Evolutionary conservation across 2,888 invertebrate species (phyloP).

Genomic region (Apamea epomidion): DNA sequence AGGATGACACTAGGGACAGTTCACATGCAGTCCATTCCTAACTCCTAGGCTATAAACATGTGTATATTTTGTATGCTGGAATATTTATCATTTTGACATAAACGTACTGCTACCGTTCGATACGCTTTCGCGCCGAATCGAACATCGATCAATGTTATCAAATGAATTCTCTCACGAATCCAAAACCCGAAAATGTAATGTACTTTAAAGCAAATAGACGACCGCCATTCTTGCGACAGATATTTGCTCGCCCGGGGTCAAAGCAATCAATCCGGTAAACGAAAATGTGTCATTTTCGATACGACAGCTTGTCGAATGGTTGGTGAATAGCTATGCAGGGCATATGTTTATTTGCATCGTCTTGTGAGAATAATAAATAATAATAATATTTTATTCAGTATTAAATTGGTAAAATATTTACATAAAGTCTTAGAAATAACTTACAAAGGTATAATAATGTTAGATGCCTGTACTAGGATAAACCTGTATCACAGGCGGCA

Average conservation of each 20-base stretch:
- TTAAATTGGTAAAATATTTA: too few relatives aligned
- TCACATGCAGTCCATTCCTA: not conserved
- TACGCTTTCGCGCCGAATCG: too few relatives aligned
- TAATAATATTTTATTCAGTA: too few relatives aligned
- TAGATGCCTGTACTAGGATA: too few relatives aligned
- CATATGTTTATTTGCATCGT: not conserved
- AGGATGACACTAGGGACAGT: not conserved
- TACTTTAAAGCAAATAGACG: not conserved
- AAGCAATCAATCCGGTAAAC: not conserved
- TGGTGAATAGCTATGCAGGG: not conserved
- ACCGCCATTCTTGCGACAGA: not conserved
- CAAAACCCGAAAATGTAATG: not conserved
- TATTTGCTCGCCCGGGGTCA: not conserved
- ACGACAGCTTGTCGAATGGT: not conserved
- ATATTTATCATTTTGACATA: not conserved
- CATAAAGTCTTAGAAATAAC: too few relatives aligned
- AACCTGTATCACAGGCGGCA: too few relatives aligned
- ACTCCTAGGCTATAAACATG: not conserved
- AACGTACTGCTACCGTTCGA: not conserved
- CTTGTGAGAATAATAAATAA: not conserved
- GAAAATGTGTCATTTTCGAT: not conserved
- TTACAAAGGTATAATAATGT: too few relatives aligned
- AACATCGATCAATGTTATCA: too few relatives aligned
- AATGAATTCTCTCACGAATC: not conserved
- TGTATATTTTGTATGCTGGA: not conserved